Evolutionary conservation across 64 coral and sea anemone genomes (phyloP), one percentile per base, ranked within the genome.

Genomic region (Stichodactyla mertensii): DNA sequence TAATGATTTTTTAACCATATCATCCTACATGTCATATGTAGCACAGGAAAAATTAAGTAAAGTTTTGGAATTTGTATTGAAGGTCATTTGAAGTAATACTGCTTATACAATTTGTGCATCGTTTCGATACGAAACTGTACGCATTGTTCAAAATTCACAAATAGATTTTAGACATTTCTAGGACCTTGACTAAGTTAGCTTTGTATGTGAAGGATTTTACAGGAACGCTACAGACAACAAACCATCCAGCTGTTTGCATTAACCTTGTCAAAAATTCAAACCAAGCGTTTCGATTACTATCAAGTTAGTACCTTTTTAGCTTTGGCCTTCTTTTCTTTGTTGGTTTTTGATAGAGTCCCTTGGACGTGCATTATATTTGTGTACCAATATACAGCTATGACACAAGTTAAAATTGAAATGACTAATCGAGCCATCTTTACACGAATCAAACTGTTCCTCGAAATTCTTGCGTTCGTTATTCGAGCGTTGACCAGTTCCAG

Each of bases 271-370:
- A n/a, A 74, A 28, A 28, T 70, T 20, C 66, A 7, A 70, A 22
- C 66, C 19, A 70, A 7, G 7, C 22, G 6, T 22, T 74, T 31
- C 6, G 23, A 11, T 26, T 27, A 74, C n/a, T 2, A 9, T 74
- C 5, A 26, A 74, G 6, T 79, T 52, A 51, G 13, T 81, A 81
- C 78, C 78, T 81, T 81, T 20, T 81, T 81, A 18, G 53, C 78
- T 22, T 81, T 81, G 16, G 78, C 53, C 51, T 81, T 81, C 53
- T 54, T 81, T 81, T 81, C 51, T 28, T 81, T 81, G 78, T 81
- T 81, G 78, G 31, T 54, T 81, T 81, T 81, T 81, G 78, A 81
- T 53, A 81, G 52, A 81, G 78, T 81, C 16, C 78, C 78, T 54
- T 81, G 78, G 52, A 81, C 78, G 78, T 81, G 78, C 54, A 55